Percentiles rank a stretch among this genome's conserved stretches.
Conservation (phyloP, 2,797 vertebrate genomes). For the Anolis apletophallus region DNA sequence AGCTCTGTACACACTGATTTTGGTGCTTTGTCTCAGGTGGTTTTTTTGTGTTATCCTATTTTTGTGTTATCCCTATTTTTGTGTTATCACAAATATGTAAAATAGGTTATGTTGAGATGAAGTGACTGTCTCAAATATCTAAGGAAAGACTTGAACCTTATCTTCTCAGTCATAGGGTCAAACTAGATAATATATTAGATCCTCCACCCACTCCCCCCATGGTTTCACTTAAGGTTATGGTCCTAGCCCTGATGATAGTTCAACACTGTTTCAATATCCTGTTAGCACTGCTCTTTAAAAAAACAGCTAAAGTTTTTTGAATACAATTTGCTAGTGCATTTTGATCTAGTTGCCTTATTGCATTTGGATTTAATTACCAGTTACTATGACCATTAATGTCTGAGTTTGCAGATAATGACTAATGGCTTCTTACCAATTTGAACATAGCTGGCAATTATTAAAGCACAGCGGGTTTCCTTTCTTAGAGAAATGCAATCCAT, state of each 20-base stretch:
- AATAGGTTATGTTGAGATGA: too few species aligned
- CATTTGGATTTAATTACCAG: conserved; percentile 45
- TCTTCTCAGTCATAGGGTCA: too few species aligned
- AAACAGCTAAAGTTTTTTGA: not conserved
- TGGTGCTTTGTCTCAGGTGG: too few species aligned
- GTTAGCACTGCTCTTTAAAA: not conserved
- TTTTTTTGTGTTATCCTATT: too few species aligned
- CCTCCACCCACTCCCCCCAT: too few species aligned
- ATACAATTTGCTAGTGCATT: conserved; percentile 22
- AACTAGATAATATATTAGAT: too few species aligned
- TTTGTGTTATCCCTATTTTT: too few species aligned
- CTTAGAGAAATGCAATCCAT: not conserved
- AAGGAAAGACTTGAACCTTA: too few species aligned
- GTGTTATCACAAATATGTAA: too few species aligned
- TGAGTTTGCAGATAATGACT: conserved; percentile 52
- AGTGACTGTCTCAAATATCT: too few species aligned
- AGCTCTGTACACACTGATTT: too few species aligned
- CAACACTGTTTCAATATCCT: not conserved
- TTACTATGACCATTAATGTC: conserved; percentile 41
- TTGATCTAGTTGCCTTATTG: conserved; percentile 26
- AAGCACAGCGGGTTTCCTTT: conserved; percentile 25
- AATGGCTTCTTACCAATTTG: not conserved
- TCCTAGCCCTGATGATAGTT: not conserved
- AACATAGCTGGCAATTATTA: conserved; percentile 14
- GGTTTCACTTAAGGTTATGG: too few species aligned